Base-by-base conservation (phyloP, 2,888 invertebrate species). In the Harpalus rufipes region DNA sequence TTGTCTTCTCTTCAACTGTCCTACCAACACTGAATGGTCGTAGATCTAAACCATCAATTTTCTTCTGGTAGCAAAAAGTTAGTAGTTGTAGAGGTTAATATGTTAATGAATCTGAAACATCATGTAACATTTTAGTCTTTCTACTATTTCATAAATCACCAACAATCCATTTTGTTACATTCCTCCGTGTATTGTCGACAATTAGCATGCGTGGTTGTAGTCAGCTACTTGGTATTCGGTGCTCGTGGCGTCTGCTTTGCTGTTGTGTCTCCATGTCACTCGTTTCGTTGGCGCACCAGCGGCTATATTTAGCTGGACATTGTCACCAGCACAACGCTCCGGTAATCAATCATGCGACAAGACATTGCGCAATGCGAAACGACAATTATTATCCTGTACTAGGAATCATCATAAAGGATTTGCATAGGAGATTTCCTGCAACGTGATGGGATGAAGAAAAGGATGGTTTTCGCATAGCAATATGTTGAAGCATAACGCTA, bases 301-400 rank as follows among this genome's bases (percentile, higher is more conserved):
- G 8, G 44, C 44, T 51, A 51, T 51, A 51, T 51, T 51, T 51
- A 51, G 44, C 44, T 51, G 44, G 44, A 51, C 44, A 51, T 51
- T 51, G 44, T 51, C 44, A 51, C 10, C 44, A 12, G 44, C 44
- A 51, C 44, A 51, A 51, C 44, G 44, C 44, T 51, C 44, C 44
- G 8, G 44, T 12, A 51, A 51, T 51, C 44, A 51, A 51, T 51
- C 44, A 51, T 51, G 12, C 12, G 10, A 51, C 44, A 12, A 51
- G 10, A 12, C 44, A 12, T 51, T 51, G 44, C 12, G 44, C 44
- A 51, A 51, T 51, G 44, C 44, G 10, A 51, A 51, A 8, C 8
- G 44, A 51, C 44, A 51, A 51, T 12, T 51, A 32, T 32, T 32
- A 32, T 32, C 32, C 32, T 12, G 12, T 51, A 12, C 44, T 12